Conservation (phyloP, 2,888 invertebrate species). For the Eupithecia subfuscata region DNA sequence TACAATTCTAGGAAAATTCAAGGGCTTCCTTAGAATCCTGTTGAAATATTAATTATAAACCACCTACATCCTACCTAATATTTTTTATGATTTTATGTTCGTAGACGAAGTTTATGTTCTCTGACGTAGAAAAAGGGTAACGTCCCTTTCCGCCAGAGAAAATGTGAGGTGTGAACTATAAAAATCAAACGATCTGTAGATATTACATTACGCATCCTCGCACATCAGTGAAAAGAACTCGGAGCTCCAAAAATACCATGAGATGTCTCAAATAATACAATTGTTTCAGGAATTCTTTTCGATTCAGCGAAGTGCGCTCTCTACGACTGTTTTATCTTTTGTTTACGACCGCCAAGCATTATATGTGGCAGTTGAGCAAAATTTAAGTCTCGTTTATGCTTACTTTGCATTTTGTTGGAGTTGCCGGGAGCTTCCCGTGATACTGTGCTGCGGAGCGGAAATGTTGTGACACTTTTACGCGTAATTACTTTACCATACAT, state of each 20-base stretch:
- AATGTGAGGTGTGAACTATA: conserved; percentile 8
- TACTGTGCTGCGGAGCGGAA: conserved; percentile 11
- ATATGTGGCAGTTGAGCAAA: conserved; percentile 59
- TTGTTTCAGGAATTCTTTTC: conserved; percentile 27
- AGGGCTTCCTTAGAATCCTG: not conserved
- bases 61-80: not conserved
- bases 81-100: not conserved
- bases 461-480: conserved; percentile 5
- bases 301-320: conserved; percentile 23
- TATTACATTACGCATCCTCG: conserved; percentile 4
- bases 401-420: conserved; percentile 56
- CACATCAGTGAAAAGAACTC: not conserved
- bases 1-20: too few species aligned
- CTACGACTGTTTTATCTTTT: conserved; percentile 55
- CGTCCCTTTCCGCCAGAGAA: not conserved
- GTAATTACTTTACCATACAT: not conserved
- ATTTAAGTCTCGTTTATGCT: conserved; percentile 57
- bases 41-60: not conserved
- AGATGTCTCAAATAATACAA: conserved; percentile 6
- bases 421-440: conserved; percentile 33
- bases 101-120: not conserved
- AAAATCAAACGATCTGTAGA: conserved; percentile 13
- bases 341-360: conserved; percentile 56
- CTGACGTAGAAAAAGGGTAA: not conserved
- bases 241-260: conserved; percentile 12